Conservation (phyloP, 2,113 vertebrate species). For the Mesocricetus auratus region DNA sequence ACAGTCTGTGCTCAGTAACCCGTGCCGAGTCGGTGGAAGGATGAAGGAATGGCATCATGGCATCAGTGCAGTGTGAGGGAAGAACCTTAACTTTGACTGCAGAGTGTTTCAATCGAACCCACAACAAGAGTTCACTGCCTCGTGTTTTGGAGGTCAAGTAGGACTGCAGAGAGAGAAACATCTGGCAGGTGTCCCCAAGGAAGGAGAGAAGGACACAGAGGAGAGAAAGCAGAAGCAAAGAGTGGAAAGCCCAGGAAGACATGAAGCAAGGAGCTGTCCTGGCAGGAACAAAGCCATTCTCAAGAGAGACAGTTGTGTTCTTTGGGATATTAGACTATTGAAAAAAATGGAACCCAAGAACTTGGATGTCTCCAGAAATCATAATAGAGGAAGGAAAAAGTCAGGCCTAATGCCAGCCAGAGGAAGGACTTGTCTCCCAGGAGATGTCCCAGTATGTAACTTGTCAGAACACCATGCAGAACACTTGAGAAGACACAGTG, state of each 20-base stretch:
- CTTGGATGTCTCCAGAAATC: neutral
- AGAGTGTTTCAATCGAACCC: neutral
- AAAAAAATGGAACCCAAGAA: neutral
- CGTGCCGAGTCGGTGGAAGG: neutral
- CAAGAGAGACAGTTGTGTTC: neutral
- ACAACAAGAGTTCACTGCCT: neutral
- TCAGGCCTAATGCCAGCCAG: neutral
- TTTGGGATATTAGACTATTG: neutral
- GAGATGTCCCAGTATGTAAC: neutral
- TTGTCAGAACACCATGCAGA: neutral
- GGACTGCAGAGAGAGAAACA: neutral
- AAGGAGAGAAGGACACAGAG: neutral
- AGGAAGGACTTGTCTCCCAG: neutral
- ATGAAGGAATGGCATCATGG: neutral
- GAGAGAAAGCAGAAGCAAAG: neutral
- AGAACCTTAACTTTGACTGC: neutral
- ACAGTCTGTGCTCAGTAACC: neutral
- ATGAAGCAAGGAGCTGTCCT: neutral
- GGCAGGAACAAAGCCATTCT: neutral
- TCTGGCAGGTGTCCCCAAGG: neutral
- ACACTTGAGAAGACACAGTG: neutral
- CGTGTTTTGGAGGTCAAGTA: neutral
- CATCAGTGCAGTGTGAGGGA: neutral
- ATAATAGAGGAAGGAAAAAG: neutral
- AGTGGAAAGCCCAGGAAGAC: no score